Evolutionary conservation across 2,797 vertebrate genomes (phyloP), one percentile per base, ranked within the genome.

Genomic region (Fistularia tabacaria): DNA sequence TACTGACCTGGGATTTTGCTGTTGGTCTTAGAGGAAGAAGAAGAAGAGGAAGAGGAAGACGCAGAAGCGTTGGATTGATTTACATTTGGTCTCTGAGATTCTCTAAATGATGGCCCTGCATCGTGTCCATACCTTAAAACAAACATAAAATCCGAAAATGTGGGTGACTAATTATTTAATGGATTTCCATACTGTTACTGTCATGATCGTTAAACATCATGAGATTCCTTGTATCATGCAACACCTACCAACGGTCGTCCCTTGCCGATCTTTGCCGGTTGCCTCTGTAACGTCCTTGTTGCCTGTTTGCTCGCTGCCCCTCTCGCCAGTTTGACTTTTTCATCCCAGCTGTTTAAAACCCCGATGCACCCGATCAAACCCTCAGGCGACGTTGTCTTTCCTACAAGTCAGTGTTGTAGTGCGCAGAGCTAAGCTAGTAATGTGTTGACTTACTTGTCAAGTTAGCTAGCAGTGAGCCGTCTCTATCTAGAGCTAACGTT

Each of bases 1-100:
- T 13, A 57, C 87, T 90, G 55, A 97, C 96, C 96, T 87, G 93
- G 93, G 48, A 85, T 92, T 54, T 76, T 54, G 59, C 77, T 86
- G 40, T 36, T 83, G 64, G 67, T 7, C 0, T 57, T 81, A 36
- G 86, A 85, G 0, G 75, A 47, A 0, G 71, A 52, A 0, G 66
- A 9, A 0, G 73, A 40, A 36, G 86, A 85, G 0, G 75, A 47
- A 0, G 71, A 52, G 0, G 66, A 9, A 0, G 73, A 40, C 0
- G 63, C 59, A 6, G 63, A n/a, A 9, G 74, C 46, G 0, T 69
- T n/a, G 6, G 59, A 6, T 15, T 62, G 54, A 42, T 57, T 62
- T 36, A 74, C 76, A 61, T 12, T 1, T 81, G 63, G 66, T 39
- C 60, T 55, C 48, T 72, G 65, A 45, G 85, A 49, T 51, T 51